These are phyloP conservation scores for Sarcophaga subvicina DNA, from an alignment of 2,888 invertebrate species.

Conservation along the genomic window DNA sequence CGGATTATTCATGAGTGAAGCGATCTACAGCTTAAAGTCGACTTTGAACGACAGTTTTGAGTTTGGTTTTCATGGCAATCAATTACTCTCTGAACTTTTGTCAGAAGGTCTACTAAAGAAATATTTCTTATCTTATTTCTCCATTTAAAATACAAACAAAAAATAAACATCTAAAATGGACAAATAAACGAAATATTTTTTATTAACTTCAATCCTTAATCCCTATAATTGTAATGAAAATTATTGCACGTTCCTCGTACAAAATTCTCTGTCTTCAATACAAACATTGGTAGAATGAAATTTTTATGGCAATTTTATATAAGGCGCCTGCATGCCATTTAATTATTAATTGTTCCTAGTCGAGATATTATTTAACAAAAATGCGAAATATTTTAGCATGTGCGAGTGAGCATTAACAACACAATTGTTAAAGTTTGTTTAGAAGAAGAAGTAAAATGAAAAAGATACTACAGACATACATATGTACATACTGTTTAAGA, in stretches of 20 bases:
- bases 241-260: not conserved
- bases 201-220: not conserved
- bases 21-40: too few relatives aligned
- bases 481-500: not conserved
- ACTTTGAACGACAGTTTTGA: too few relatives aligned
- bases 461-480: not conserved
- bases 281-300: conserved; percentile 42
- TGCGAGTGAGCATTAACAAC: not conserved
- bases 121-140: too few relatives aligned
- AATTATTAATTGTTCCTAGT: conserved; percentile 56
- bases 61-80: too few relatives aligned
- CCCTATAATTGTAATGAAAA: not conserved
- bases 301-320: conserved; percentile 56
- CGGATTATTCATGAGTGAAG: too few relatives aligned
- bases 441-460: not conserved
- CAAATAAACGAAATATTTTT: not conserved
- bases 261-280: not conserved
- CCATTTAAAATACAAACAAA: too few relatives aligned
- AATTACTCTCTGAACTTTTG: too few relatives aligned
- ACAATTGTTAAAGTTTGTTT: conserved; percentile 34
- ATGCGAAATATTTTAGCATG: not conserved
- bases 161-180: too few relatives aligned
- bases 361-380: conserved; percentile 18
- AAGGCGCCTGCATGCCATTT: conserved; percentile 66
- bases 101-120: too few relatives aligned